A percentile compares a stretch with the other conserved stretches of the same genome.
Conservation (phyloP, 2,113 vertebrate genomes). For the Aldabrachelys gigantea region DNA sequence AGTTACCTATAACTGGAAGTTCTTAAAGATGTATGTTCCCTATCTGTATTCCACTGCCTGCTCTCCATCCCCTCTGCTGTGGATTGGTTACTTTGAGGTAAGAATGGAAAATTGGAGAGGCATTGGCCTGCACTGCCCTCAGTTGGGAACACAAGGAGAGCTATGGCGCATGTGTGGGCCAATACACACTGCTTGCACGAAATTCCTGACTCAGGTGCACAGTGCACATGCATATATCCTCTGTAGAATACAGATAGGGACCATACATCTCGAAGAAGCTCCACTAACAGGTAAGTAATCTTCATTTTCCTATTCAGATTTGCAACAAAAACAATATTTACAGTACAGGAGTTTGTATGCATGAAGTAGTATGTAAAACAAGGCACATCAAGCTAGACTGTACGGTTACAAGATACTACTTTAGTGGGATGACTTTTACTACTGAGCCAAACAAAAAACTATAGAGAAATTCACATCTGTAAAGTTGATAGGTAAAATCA, state of each 20-base stretch:
- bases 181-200: too few species aligned
- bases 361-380: neutral
- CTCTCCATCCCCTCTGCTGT: too few species aligned
- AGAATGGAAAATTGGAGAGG: too few species aligned
- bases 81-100: too few species aligned
- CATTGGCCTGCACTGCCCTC: too few species aligned
- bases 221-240: neutral
- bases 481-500: neutral
- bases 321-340: neutral
- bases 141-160: neutral
- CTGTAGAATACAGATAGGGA: neutral
- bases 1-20: too few species aligned
- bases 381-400: neutral
- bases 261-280: neutral
- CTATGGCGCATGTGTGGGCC: neutral
- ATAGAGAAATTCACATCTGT: neutral
- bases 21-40: too few species aligned
- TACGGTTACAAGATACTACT: accelerated
- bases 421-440: neutral
- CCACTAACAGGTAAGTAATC: neutral
- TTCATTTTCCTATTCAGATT: neutral
- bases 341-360: neutral
- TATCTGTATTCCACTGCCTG: too few species aligned
- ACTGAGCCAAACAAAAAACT: neutral
- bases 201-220: neutral